These are phyloP conservation scores for Lampropteryx suffumata DNA, from an alignment of 2,888 invertebrate genomes.

Conservation along the genomic window DNA sequence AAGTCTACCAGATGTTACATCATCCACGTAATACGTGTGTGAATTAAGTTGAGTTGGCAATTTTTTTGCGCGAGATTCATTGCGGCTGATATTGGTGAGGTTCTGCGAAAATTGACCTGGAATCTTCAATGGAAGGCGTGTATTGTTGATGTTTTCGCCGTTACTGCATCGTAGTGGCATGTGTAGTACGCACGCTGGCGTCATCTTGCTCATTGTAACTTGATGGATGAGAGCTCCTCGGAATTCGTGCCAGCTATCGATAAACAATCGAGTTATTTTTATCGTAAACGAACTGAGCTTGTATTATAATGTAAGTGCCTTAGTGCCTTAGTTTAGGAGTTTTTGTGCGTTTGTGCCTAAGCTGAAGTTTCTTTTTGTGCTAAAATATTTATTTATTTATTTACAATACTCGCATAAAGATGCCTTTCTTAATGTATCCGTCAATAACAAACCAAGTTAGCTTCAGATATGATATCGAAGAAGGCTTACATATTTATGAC, in stretches of 20 bases:
- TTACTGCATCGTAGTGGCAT: conserved; percentile 26
- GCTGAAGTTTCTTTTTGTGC: too few relatives aligned
- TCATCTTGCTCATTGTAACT: conserved; percentile 42
- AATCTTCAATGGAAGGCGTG: conserved; percentile 58
- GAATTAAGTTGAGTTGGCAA: conserved; percentile 29
- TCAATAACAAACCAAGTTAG: too few relatives aligned
- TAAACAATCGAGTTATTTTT: conserved; percentile 39
- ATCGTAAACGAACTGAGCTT: conserved; percentile 7
- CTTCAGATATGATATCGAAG: too few relatives aligned
- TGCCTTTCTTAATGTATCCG: too few relatives aligned
- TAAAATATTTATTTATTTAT: too few relatives aligned
- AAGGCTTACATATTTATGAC: too few relatives aligned
- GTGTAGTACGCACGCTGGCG: conserved; percentile 41
- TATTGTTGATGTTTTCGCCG: conserved; percentile 40
- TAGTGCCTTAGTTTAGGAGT: too few relatives aligned
- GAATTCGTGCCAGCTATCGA: conserved; percentile 53
- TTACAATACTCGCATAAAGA: too few relatives aligned
- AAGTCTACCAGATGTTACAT: conserved; percentile 70
- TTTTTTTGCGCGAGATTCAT: conserved; percentile 46
- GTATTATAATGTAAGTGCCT: neutral
- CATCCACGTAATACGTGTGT: conserved; percentile 55
- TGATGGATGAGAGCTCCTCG: conserved; percentile 46
- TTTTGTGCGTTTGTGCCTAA: too few relatives aligned
- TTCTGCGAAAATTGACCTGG: conserved; percentile 40
- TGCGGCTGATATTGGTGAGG: conserved; percentile 42